These are phyloP conservation scores for Artibeus lituratus DNA, from an alignment of 2,797 vertebrate species.

Conservation along the genomic window DNA sequence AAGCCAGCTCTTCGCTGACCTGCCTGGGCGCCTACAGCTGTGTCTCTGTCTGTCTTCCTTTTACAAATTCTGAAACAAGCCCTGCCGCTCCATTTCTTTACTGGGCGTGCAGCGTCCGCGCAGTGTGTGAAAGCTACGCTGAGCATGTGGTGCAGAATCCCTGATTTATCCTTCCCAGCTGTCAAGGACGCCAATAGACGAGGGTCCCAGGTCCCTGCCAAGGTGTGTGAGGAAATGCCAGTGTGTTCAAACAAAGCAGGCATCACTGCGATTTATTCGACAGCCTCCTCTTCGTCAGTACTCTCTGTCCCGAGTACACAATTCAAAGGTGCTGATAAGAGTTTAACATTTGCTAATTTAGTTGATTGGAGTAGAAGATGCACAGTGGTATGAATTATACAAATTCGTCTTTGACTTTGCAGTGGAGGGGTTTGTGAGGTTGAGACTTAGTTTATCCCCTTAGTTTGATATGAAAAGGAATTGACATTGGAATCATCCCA, in stretches of 20 bases:
- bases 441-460: background rate
- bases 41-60: conserved; percentile 26
- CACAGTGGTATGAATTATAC: background rate
- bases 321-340: conserved; percentile 2
- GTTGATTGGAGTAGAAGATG: background rate
- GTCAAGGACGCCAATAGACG: background rate
- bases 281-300: background rate
- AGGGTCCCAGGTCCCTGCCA: background rate
- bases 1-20: background rate
- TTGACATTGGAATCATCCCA: background rate
- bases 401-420: background rate
- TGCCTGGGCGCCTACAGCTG: background rate
- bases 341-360: background rate
- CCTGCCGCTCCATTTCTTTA: background rate
- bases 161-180: background rate
- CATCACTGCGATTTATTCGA: background rate
- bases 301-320: background rate
- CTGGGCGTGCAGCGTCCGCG: background rate
- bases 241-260: background rate
- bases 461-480: background rate
- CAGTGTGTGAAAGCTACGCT: background rate
- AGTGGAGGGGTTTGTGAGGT: background rate
- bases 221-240: background rate
- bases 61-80: background rate
- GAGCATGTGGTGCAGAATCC: background rate